phyloP scores from a whole-genome alignment of 2,113 vertebrate genomes.

The Orthonyx spaldingii region DNA sequence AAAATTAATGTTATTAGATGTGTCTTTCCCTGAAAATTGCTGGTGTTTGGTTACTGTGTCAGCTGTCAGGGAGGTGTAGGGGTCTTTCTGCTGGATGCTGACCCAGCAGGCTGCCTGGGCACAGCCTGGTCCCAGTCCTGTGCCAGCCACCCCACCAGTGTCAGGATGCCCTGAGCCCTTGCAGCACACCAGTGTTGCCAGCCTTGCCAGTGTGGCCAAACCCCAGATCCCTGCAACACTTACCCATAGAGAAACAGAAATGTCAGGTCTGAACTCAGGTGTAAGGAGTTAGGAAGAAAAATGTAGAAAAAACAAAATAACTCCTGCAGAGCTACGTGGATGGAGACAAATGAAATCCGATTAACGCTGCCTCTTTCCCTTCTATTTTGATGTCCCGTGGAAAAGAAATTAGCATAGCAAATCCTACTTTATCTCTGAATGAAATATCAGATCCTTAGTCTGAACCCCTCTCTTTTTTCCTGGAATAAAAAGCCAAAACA shows the following conservation, averaged over 20 bases:
- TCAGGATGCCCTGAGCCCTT: constrained; percentile 69
- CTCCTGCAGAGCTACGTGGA: background rate
- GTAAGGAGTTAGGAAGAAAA: background rate
- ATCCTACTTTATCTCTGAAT: constrained; percentile 61
- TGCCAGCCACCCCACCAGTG: constrained; percentile 72
- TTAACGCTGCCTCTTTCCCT: background rate
- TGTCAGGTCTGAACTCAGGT: background rate
- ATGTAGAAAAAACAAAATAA: background rate
- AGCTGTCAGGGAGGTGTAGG: constrained; percentile 70
- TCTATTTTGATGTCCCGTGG: constrained; percentile 23
- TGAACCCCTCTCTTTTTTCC: constrained; percentile 44
- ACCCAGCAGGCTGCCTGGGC: constrained; percentile 36
- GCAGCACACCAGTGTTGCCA: constrained; percentile 12
- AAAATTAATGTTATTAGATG: constrained; percentile 70
- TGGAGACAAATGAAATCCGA: background rate
- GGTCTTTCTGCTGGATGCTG: constrained; percentile 42
- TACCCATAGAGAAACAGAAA: background rate
- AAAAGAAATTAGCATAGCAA: constrained; percentile 66
- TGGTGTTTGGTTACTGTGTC: constrained; percentile 69
- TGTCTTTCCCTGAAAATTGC: constrained; percentile 52
- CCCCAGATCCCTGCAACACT: background rate
- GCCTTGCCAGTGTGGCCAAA: background rate
- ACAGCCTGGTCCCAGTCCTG: background rate
- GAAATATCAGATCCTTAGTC: constrained; percentile 55
- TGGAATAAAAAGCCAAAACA: constrained; percentile 26